These are phyloP conservation scores for Uloborus diversus DNA, from an alignment of 1,140 invertebrate genomes.

Conservation along the genomic window DNA sequence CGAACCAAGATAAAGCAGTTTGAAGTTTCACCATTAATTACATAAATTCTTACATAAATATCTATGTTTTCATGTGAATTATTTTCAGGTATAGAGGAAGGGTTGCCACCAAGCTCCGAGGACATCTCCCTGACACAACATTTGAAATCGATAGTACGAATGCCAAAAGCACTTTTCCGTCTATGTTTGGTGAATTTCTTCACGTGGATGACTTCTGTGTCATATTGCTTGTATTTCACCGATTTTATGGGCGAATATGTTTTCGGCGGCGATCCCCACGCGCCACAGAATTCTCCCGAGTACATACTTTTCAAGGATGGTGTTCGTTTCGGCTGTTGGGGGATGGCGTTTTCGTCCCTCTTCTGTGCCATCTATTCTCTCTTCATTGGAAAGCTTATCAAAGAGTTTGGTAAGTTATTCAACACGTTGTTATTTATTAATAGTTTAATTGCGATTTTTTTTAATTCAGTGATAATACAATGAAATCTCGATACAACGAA, in stretches of 20 bases:
- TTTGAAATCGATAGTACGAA: constrained; percentile 84
- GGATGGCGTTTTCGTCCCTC: constrained; percentile 95
- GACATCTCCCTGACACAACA: constrained; percentile 72
- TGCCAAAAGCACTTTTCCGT: constrained; percentile 85
- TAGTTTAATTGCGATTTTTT: neutral
- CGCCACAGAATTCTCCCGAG: constrained; percentile 72
- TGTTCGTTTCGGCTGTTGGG: constrained; percentile 93
- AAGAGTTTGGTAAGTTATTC: constrained; percentile 75
- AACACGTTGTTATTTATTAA: neutral
- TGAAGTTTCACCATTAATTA: neutral
- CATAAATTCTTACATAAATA: neutral
- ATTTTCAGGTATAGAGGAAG: too few species aligned
- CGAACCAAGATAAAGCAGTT: neutral
- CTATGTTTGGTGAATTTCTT: constrained; percentile 94
- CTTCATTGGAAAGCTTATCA: constrained; percentile 86
- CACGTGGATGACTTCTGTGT: constrained; percentile 97
- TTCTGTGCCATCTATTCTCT: constrained; percentile 93
- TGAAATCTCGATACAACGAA: too few species aligned
- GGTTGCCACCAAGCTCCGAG: too few species aligned
- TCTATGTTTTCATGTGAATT: too few species aligned
- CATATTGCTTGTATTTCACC: constrained; percentile 95
- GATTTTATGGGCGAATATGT: constrained; percentile 96
- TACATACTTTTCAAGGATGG: constrained; percentile 83
- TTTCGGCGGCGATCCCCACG: constrained; percentile 86
- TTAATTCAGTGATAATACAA: too few species aligned